A percentile compares a stretch with the other conserved stretches of the same genome.
Evolutionary conservation across 2,888 invertebrate genomes (phyloP).

Genomic region (Thumatha senex): DNA sequence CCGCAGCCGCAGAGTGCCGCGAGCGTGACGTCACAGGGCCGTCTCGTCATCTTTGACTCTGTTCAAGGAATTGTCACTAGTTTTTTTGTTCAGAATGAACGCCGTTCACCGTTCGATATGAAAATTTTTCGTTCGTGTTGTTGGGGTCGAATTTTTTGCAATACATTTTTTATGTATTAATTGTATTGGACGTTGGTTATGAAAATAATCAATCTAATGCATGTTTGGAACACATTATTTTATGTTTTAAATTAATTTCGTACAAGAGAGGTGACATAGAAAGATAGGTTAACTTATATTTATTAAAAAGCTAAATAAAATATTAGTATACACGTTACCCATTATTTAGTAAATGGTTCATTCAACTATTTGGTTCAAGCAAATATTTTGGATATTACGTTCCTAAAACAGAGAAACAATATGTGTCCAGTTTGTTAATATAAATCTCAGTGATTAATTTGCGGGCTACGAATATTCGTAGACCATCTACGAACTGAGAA

Average conservation of each 20-base stretch:
- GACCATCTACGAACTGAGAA: slow-evolving; percentile 30
- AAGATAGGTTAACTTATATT: neutral
- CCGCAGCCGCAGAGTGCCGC: slow-evolving; percentile 82
- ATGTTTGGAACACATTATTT: too few relatives aligned
- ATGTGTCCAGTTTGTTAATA: slow-evolving; percentile 11
- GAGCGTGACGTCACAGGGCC: slow-evolving; percentile 77
- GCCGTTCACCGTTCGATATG: slow-evolving; percentile 35
- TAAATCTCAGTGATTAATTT: slow-evolving; percentile 35
- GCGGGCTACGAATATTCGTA: slow-evolving; percentile 41
- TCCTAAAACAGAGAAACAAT: too few relatives aligned
- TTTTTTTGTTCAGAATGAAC: slow-evolving; percentile 59
- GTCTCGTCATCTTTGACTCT: slow-evolving; percentile 81
- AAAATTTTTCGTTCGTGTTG: slow-evolving; percentile 18
- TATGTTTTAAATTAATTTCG: too few relatives aligned
- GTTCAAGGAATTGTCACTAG: slow-evolving; percentile 77
- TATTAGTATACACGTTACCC: too few relatives aligned
- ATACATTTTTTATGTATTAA: slow-evolving; percentile 8
- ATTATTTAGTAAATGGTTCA: too few relatives aligned
- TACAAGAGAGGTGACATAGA: slow-evolving; percentile 11
- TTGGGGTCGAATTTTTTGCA: slow-evolving; percentile 1
- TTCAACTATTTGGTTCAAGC: too few relatives aligned
- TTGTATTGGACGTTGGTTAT: slow-evolving; percentile 5
- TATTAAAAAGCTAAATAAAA: too few relatives aligned
- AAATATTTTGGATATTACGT: too few relatives aligned
- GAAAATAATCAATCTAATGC: neutral